A percentile compares a stretch with the other conserved stretches of the same genome.
These are phyloP conservation scores for Maniola jurtina DNA, from an alignment of 1,140 invertebrate genomes.

Conservation along the genomic window DNA sequence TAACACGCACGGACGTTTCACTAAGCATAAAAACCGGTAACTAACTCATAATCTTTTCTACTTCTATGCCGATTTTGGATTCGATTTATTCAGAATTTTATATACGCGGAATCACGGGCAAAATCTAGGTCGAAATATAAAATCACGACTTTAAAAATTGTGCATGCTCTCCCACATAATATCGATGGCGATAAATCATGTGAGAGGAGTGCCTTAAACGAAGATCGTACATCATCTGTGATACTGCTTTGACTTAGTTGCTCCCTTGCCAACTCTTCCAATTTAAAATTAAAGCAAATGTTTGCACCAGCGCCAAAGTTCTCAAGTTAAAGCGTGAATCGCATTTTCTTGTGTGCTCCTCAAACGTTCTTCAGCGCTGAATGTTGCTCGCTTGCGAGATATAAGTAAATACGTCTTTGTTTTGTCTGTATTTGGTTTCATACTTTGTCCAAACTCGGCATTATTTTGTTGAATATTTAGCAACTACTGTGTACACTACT, in stretches of 20 bases:
- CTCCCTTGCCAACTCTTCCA: constrained; percentile 31
- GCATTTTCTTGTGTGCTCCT: constrained; percentile 24
- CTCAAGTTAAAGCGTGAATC: constrained; percentile 24
- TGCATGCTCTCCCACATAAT: constrained; percentile 6
- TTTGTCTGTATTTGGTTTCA: neutral
- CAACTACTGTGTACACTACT: too few relatives aligned
- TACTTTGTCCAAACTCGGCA: neutral
- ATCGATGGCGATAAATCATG: constrained; percentile 27
- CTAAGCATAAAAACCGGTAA: too few relatives aligned
- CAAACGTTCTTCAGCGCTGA: constrained; percentile 3
- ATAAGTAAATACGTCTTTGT: constrained; percentile 1
- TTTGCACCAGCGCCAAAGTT: constrained; percentile 35
- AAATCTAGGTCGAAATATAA: neutral
- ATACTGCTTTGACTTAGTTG: constrained; percentile 31
- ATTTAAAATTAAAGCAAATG: constrained; percentile 37
- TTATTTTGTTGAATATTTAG: too few relatives aligned
- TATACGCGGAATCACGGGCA: too few relatives aligned
- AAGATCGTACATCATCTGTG: constrained; percentile 30
- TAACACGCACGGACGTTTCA: too few relatives aligned
- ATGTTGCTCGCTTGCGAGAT: neutral
- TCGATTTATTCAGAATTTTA: too few relatives aligned
- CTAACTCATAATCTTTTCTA: too few relatives aligned
- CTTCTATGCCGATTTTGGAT: too few relatives aligned
- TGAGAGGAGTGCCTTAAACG: constrained; percentile 22
- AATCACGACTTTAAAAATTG: constrained; percentile 1